Evolutionary conservation across 2,888 invertebrate species (phyloP).

Genomic region (Aporophyla lueneburgensis): DNA sequence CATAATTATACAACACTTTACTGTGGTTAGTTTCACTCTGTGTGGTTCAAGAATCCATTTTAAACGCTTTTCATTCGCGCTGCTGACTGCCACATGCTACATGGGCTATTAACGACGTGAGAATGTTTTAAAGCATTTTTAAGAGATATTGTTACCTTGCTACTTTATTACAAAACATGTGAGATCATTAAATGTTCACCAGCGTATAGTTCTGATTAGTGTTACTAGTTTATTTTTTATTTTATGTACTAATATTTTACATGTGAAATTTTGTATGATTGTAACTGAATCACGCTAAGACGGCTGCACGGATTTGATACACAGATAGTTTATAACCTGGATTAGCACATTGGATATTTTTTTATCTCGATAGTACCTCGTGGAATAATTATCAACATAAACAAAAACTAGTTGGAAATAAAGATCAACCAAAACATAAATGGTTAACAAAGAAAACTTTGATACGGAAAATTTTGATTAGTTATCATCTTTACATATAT

Average conservation of each 20-base stretch:
- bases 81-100: slow-evolving; percentile 37
- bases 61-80: slow-evolving; percentile 53
- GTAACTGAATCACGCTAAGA: too few relatives aligned
- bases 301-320: too few relatives aligned
- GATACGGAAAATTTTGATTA: background rate
- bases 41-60: slow-evolving; percentile 59
- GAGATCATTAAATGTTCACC: background rate
- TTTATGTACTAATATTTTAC: too few relatives aligned
- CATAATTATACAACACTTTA: slow-evolving; percentile 66
- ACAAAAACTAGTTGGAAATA: too few relatives aligned
- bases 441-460: background rate
- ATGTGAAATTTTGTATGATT: too few relatives aligned
- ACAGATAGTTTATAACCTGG: too few relatives aligned
- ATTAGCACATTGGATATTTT: too few relatives aligned
- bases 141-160: slow-evolving; percentile 1
- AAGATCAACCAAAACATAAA: background rate
- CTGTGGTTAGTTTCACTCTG: slow-evolving; percentile 63
- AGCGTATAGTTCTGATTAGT: background rate
- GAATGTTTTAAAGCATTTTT: slow-evolving; percentile 32
- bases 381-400: too few relatives aligned
- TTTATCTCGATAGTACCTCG: too few relatives aligned
- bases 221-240: too few relatives aligned
- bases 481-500: too few relatives aligned
- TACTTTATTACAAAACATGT: background rate
- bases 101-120: slow-evolving; percentile 31